phyloP scores from a whole-genome alignment of 2,113 vertebrate species.

The Xiphophorus hellerii region DNA sequence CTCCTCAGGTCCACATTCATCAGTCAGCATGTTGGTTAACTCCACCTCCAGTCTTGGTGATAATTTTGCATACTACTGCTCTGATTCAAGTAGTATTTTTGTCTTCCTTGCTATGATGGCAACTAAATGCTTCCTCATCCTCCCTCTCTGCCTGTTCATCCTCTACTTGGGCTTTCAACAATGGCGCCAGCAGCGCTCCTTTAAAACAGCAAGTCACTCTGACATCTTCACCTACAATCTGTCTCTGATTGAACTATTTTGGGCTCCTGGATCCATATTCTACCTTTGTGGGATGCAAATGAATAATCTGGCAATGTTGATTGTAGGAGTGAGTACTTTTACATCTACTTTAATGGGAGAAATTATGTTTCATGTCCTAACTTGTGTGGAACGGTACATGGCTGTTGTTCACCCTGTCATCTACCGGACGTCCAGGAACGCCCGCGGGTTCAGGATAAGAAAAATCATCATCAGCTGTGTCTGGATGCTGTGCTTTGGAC shows the following conservation, averaged over 20 bases:
- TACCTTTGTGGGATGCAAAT: not conserved
- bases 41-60: no score
- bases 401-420: slow-evolving; percentile 41
- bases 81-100: no score
- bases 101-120: no score
- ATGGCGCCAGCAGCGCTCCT: not conserved
- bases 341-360: not conserved
- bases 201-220: not conserved
- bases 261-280: not conserved
- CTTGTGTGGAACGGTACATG: slow-evolving; percentile 47
- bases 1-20: no score
- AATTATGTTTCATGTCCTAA: slow-evolving; percentile 14
- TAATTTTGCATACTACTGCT: no score
- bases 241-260: not conserved
- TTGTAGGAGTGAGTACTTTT: fast-evolving
- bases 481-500: slow-evolving; percentile 4
- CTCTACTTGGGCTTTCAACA: not conserved
- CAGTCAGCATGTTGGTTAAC: no score
- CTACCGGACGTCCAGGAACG: slow-evolving; percentile 13
- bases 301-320: not conserved
- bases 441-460: not conserved
- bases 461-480: slow-evolving; percentile 7
- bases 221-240: no score
- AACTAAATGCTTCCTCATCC: not conserved
- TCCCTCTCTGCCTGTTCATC: slow-evolving; percentile 17